Evolutionary conservation across 2,888 invertebrate species (phyloP), one percentile per base, ranked within the genome.

Genomic region (Polydrusus cervinus): DNA sequence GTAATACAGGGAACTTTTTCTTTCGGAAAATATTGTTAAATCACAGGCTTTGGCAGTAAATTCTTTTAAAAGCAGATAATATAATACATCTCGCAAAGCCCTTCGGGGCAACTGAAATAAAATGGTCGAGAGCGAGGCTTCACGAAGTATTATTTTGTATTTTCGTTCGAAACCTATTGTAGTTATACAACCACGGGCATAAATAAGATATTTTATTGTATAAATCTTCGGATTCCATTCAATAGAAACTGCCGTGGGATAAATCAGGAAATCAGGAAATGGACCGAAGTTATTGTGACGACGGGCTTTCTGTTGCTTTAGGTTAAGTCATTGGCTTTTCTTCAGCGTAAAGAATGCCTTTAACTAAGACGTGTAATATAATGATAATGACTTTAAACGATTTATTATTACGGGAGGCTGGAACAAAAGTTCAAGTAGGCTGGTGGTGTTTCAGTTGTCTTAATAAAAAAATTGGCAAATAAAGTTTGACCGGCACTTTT

Each of bases 181-280:
- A 67, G 61, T 73, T 51, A 73, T 73, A 60, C 67, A 60, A 66
- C 66, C 66, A 20, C 45, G 43, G 67, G 67, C 61, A 73, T 73
- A 73, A 73, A 73, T 73, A 73, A 73, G 72, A 73, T 61, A 67
- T 73, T 73, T 73, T 67, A 73, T 73, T 73, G 72, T 73, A 64
- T 66, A 60, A 66, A 65, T 66, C 57, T 16, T 30, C 53, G 25
- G 57, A 73, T 73, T 53, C 61, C 60, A 49, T 73, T 73, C 72
- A 67, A 73, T 73, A 20, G 67, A 61, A 65, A 51, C 49, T 61
- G 61, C 57, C 66, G 47, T 51, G 40, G 72, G 72, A 73, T 73
- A 73, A 73, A 73, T 73, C 67, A 61, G 60, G 45, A 61, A 67
- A 73, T 73, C 72, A 67, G 67, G 67, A 68, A 68, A 45, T 68